Percentiles rank a stretch among this genome's conserved stretches.
Evolutionary conservation across 2,113 vertebrate species (phyloP).

Genomic region (Myotis davidii): DNA sequence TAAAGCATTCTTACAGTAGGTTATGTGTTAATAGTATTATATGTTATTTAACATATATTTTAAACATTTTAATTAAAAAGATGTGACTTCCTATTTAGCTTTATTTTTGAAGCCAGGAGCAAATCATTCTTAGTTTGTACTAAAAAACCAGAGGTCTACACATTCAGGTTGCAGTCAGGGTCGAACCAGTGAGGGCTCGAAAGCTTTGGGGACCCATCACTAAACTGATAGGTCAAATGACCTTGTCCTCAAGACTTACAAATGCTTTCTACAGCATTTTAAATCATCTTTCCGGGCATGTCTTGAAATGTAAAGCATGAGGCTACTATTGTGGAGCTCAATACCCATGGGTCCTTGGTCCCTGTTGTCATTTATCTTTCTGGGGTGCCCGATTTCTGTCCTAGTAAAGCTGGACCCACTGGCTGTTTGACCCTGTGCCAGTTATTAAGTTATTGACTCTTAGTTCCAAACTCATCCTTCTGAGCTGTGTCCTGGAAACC

Average conservation of each 20-base stretch:
- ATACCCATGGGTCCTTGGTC: neutral
- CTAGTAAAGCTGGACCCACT: neutral
- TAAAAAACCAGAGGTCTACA: neutral
- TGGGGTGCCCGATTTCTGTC: no score
- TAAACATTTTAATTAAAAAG: neutral
- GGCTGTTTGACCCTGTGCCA: no score
- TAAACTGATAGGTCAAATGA: neutral
- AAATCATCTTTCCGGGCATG: neutral
- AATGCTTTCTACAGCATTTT: neutral
- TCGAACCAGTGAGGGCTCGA: neutral
- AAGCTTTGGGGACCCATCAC: neutral
- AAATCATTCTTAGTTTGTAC: neutral
- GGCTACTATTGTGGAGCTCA: neutral
- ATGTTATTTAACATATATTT: neutral
- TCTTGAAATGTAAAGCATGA: neutral
- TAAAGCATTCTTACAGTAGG: neutral
- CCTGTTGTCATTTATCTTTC: neutral
- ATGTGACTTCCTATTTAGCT: neutral
- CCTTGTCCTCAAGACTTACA: neutral
- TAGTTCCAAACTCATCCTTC: neutral
- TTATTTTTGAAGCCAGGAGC: neutral
- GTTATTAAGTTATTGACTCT: neutral
- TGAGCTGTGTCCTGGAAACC: neutral
- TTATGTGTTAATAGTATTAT: neutral
- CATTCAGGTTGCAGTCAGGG: accelerated